Evolutionary conservation across 2,113 vertebrate species (phyloP).

Genomic region (Vidua macroura): DNA sequence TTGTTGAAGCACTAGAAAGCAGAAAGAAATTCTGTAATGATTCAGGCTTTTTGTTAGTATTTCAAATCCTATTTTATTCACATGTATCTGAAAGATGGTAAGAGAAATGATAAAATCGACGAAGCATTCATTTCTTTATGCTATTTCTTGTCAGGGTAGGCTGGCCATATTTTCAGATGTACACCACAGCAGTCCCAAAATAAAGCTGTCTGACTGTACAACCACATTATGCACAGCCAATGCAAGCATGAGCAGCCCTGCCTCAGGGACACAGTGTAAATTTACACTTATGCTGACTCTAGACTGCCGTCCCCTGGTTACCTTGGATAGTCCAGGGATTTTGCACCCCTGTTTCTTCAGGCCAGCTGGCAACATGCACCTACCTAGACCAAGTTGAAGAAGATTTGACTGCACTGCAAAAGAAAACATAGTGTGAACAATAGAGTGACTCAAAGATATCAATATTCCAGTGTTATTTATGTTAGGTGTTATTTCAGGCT

Average conservation of each 20-base stretch:
- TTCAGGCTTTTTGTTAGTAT: neutral
- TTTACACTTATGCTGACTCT: neutral
- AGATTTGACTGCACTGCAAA: neutral
- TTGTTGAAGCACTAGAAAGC: neutral
- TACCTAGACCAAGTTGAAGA: neutral
- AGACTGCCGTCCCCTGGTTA: neutral
- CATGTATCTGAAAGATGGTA: neutral
- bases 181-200: neutral
- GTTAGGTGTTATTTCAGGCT: neutral
- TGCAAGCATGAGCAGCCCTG: neutral
- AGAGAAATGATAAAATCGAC: neutral
- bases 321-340: neutral
- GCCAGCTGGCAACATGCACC: neutral
- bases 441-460: neutral
- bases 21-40: neutral
- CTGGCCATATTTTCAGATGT: neutral
- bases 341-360: neutral
- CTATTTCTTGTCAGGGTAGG: neutral
- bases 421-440: neutral
- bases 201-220: neutral
- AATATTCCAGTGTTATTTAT: neutral
- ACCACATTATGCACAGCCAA: neutral
- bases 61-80: neutral
- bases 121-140: neutral
- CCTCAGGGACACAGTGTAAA: neutral